Percentiles rank a stretch among this genome's conserved stretches.
Evolutionary conservation across 2,888 invertebrate genomes (phyloP).

Genomic region (Drosophila fulvimacula): DNA sequence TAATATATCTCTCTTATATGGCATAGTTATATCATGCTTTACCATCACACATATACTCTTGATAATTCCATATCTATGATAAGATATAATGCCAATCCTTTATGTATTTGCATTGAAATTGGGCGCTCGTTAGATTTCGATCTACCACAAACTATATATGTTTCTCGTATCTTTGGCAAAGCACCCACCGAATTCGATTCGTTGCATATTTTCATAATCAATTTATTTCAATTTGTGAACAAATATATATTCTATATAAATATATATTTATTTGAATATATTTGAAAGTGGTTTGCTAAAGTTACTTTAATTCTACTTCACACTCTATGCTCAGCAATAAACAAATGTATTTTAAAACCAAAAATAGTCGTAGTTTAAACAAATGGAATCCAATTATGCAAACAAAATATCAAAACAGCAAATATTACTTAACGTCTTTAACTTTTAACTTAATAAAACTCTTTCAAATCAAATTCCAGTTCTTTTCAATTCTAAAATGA

Average conservation of each 20-base stretch:
- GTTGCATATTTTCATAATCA: constrained; percentile 32
- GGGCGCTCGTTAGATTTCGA: constrained; percentile 30
- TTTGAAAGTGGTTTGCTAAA: constrained; percentile 60
- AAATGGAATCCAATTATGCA: constrained; percentile 44
- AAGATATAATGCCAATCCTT: constrained; percentile 2
- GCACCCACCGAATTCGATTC: constrained; percentile 65
- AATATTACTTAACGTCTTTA: constrained; percentile 65
- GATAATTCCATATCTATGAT: not conserved
- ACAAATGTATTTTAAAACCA: constrained; percentile 43
- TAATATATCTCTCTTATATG: not conserved
- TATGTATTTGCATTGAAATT: constrained; percentile 35
- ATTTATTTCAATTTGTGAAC: not conserved
- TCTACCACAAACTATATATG: not conserved
- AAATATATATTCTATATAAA: constrained; percentile 5
- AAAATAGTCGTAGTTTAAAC: constrained; percentile 36
- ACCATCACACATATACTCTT: not conserved
- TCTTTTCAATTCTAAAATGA: constrained; percentile 62
- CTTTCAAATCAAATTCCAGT: constrained; percentile 80
- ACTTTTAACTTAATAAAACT: constrained; percentile 77
- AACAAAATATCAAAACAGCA: constrained; percentile 26
- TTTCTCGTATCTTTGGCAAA: constrained; percentile 63
- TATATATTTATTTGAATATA: not conserved
- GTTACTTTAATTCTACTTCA: constrained; percentile 12
- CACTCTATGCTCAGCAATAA: constrained; percentile 17
- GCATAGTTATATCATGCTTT: not conserved